Evolutionary conservation across 2,797 vertebrate genomes (phyloP), one percentile per base, ranked within the genome.

Genomic region (Peromyscus melanophrys): DNA sequence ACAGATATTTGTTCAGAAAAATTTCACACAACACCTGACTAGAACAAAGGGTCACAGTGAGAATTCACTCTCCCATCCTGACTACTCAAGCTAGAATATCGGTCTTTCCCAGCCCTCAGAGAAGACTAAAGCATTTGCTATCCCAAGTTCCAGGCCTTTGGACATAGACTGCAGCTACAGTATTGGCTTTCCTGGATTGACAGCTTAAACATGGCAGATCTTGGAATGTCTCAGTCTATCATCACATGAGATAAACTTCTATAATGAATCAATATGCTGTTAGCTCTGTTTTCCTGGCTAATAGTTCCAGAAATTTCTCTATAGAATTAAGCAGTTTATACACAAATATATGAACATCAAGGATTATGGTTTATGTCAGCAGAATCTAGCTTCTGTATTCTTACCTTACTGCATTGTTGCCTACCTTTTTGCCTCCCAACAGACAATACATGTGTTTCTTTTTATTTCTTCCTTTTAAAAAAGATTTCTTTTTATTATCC

Each of bases 401-500:
- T 37, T 75, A 82, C 23, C 29, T 55, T 31, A 67, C 31, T 84
- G 31, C 1, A 84, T 78, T 34, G 55, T 1, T 65, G 67, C 21
- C 80, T 12, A 82, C 57, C n/a, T 96, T 29, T 23, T 83, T 92
- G n/a, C n/a, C 19, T 95, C 71, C n/a, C 21, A 49, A 88, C 1
- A 43, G 43, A 55, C 12, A 75, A 13, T 3, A 21, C 4, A 67
- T 8, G 6, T 4, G 57, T 59, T 88, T 57, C 13, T 40, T 73
- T 73, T 71, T n/a, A 46, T 65, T 85, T 83, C 14, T 49, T 23
- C 4, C 4, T 71, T 86, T 69, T 37, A 12, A 55, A 61, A 69
- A 67, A 40, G 13, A 17, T 85, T 67, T 67, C 21, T 23, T 25
- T 69, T 71, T 87, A 29, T 71, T 55, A 55, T 71, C 7, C 55